Evolutionary conservation across 2,113 vertebrate species (phyloP), one percentile per base, ranked within the genome.

Genomic region (Pangasianodon hypophthalmus): DNA sequence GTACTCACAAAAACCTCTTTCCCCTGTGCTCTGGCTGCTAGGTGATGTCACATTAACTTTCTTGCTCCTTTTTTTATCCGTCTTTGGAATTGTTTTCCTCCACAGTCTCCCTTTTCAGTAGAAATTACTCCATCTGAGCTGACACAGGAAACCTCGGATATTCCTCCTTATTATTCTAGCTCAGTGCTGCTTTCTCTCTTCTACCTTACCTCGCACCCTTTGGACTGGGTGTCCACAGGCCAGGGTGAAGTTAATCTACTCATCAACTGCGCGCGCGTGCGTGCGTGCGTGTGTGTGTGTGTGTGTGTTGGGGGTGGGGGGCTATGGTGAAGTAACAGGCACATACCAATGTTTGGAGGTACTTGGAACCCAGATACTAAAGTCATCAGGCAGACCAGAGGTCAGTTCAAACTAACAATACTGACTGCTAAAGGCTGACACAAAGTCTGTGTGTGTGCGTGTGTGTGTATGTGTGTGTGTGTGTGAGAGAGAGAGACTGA

Each of bases 361-460:
- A 52, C 71, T 62, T 60, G 10, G 79, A 79, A 86, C 89, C 44
- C 60, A 92, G 89, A 85, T 91, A 91, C 91, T 90, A 62, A 89
- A 90, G 89, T 90, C 88, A 91, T 52, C 32, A 29, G 54, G 60
- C 13, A 86, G 91, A 62, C 80, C 58, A 84, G 67, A 89, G 92
- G 89, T 92, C 87, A 93, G 85, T 19, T 80, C 48, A 71, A 77
- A 88, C 60, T 83, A 90, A 93, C 92, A 92, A 92, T 92, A 71
- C 67, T 77, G 54, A 85, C 6, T 73, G 80, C 85, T 84, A 93
- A 90, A 85, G 88, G 84, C n/a, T 85, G 62, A 87, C 85, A 91
- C 71, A 32, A 50, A 77, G 75, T 69, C 26, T 48, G 52, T 84
- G 69, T 75, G 46, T 85, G 85, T 80, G 32, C 48, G 52, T 87